Percentiles rank a stretch among this genome's conserved stretches.
Evolutionary conservation across 2,888 invertebrate genomes (phyloP).

Genomic region (Acleris laterana): DNA sequence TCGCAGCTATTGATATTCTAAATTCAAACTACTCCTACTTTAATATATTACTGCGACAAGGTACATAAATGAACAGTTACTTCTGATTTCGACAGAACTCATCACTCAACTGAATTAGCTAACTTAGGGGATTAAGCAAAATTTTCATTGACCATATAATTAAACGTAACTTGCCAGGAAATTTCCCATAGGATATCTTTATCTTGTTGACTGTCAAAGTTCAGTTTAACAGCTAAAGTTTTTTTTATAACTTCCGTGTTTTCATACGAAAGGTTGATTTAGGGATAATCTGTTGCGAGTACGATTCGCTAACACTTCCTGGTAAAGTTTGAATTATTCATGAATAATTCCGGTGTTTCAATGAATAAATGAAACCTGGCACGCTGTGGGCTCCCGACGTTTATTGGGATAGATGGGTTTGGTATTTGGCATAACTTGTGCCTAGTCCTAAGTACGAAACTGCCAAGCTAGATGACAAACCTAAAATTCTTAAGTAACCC

Average conservation of each 20-base stretch:
- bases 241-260: constrained; percentile 26
- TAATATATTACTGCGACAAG: too few species aligned
- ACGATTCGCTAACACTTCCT: constrained; percentile 18
- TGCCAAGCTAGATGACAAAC: too few species aligned
- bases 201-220: constrained; percentile 30
- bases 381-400: constrained; percentile 24
- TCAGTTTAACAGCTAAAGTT: constrained; percentile 23
- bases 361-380: constrained; percentile 31
- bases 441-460: not conserved
- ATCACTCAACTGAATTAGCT: not conserved
- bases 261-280: constrained; percentile 17
- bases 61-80: too few species aligned
- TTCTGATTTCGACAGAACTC: not conserved
- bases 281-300: constrained; percentile 19
- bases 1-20: too few species aligned
- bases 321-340: constrained; percentile 32
- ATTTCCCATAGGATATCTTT: constrained; percentile 27
- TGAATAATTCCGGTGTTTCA: constrained; percentile 30
- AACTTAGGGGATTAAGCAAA: constrained; percentile 1
- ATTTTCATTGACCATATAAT: constrained; percentile 21
- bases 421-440: constrained; percentile 16
- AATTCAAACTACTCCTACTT: too few species aligned
- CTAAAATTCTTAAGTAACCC: too few species aligned
- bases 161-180: constrained; percentile 17
- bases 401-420: constrained; percentile 33